These are phyloP conservation scores for Atractosteus spatula DNA, from an alignment of 2,113 vertebrate species.

Conservation along the genomic window DNA sequence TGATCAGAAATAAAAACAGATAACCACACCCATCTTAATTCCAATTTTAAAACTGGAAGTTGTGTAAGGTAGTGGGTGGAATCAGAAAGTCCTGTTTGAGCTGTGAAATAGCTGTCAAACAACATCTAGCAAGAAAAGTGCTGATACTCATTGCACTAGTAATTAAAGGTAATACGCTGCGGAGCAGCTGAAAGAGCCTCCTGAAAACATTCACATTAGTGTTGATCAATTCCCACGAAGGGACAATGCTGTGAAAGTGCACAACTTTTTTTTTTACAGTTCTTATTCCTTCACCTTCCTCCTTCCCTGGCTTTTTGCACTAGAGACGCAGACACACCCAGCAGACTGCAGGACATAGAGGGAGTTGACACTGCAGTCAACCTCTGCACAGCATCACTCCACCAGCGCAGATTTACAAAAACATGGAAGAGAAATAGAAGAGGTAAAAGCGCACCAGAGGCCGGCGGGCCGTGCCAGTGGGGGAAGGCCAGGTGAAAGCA, in stretches of 20 bases:
- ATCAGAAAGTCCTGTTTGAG: too few species aligned
- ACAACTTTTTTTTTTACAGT: background rate
- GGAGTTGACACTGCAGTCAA: conserved; percentile 42
- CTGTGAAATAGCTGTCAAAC: too few species aligned
- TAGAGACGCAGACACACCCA: conserved; percentile 66
- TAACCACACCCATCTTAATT: too few species aligned
- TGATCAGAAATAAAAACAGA: too few species aligned
- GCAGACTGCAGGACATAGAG: conserved; percentile 46
- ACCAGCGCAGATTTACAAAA: conserved; percentile 30
- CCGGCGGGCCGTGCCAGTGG: conserved; percentile 92
- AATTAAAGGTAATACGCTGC: too few species aligned
- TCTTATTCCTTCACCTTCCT: conserved; percentile 28
- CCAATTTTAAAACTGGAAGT: too few species aligned
- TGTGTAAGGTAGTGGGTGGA: too few species aligned
- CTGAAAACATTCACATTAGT: too few species aligned
- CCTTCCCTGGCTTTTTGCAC: conserved; percentile 37
- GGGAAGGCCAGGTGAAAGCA: conserved; percentile 97
- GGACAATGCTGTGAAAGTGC: background rate
- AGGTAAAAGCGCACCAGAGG: conserved; percentile 84
- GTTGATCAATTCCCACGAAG: too few species aligned
- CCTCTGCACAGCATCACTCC: conserved; percentile 41
- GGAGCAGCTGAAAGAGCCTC: too few species aligned
- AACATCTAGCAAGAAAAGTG: too few species aligned
- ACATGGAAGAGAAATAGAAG: conserved; percentile 5
- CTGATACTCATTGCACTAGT: too few species aligned